phyloP scores from a whole-genome alignment of 2,797 vertebrate genomes.

The Chiloscyllium punctatum region DNA sequence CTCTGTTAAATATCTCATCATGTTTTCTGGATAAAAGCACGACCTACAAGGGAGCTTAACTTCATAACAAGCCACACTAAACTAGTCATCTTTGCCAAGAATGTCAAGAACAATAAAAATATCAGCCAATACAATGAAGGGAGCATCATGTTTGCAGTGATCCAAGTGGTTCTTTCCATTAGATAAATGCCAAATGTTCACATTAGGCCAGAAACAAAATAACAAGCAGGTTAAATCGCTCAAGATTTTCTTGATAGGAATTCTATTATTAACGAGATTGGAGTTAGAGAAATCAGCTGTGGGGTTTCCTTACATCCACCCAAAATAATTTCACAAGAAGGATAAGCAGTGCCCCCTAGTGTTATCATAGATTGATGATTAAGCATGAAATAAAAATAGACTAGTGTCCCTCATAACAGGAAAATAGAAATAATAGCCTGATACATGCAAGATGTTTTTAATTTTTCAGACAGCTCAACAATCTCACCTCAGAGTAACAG shows the following conservation, averaged over 20 bases:
- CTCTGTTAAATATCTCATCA: conserved; percentile 51
- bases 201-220: conserved; percentile 48
- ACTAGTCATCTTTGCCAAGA: conserved; percentile 58
- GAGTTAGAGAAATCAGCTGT: conserved; percentile 64
- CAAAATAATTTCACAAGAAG: conserved; percentile 65
- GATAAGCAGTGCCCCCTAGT: conserved; percentile 99
- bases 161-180: conserved; percentile 40
- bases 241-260: conserved; percentile 49
- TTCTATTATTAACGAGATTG: conserved; percentile 62
- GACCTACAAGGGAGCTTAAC: conserved; percentile 61
- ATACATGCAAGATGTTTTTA: conserved; percentile 62
- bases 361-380: conserved; percentile 72
- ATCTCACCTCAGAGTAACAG: conserved; percentile 53
- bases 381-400: conserved; percentile 58
- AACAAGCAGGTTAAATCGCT: conserved; percentile 46
- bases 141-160: conserved; percentile 41
- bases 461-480: conserved; percentile 52
- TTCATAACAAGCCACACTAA: conserved; percentile 56
- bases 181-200: conserved; percentile 46
- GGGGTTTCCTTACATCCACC: conserved; percentile 49
- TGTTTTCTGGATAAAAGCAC: conserved; percentile 56
- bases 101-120: conserved; percentile 44
- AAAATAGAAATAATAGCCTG: conserved; percentile 54
- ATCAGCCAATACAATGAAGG: conserved; percentile 44
- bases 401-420: conserved; percentile 48